A percentile compares a stretch with the other conserved stretches of the same genome.
phyloP scores from a whole-genome alignment of 2,797 vertebrate genomes.

The Rhynchonycteris naso region DNA sequence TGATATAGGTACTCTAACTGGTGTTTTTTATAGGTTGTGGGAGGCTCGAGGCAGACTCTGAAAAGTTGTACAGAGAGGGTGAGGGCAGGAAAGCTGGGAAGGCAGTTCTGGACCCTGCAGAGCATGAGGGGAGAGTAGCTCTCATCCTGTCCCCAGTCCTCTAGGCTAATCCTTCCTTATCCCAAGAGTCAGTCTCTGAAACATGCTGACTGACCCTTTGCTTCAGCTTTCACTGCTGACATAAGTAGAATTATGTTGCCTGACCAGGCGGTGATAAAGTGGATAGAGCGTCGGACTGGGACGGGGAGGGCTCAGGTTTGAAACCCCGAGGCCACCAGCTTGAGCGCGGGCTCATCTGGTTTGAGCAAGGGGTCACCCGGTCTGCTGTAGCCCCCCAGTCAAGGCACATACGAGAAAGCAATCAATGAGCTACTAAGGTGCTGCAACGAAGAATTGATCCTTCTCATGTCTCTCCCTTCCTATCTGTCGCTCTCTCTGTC shows the following conservation, averaged over 20 bases:
- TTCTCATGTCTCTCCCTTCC: too few relatives aligned
- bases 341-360: too few relatives aligned
- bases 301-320: too few relatives aligned
- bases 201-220: background rate
- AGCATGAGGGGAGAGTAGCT: background rate
- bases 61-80: background rate
- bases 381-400: too few relatives aligned
- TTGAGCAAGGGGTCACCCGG: too few relatives aligned
- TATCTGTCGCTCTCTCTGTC: too few relatives aligned
- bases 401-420: too few relatives aligned
- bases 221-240: conserved; percentile 10
- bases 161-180: background rate
- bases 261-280: too few relatives aligned
- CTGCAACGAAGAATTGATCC: too few relatives aligned
- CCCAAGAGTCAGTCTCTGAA: conserved; percentile 47
- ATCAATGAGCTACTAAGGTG: too few relatives aligned
- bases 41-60: background rate
- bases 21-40: background rate
- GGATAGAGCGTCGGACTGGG: too few relatives aligned
- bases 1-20: background rate
- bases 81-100: background rate
- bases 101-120: background rate
- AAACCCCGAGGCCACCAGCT: too few relatives aligned
- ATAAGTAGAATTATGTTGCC: conserved; percentile 21
- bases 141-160: conserved; percentile 14